These are phyloP conservation scores for Heloderma charlesbogerti DNA, from an alignment of 2,113 vertebrate genomes.

Conservation along the genomic window DNA sequence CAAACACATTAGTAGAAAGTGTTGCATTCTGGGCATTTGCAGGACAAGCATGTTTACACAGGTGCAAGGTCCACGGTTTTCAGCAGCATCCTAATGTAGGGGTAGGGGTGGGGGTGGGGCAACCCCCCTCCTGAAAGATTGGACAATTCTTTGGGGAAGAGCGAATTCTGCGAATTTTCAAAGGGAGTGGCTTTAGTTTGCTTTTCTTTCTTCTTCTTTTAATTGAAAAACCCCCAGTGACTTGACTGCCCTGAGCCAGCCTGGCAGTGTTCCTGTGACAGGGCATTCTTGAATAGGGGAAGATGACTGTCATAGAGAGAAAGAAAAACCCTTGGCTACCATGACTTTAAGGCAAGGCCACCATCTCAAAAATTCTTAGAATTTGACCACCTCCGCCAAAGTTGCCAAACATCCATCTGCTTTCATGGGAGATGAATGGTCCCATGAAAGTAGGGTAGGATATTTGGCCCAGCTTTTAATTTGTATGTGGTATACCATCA, in stretches of 20 bases:
- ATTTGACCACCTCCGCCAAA: not conserved
- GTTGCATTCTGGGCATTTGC: not conserved
- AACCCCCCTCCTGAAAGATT: not conserved
- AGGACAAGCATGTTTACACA: not conserved
- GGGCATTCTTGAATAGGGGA: not conserved
- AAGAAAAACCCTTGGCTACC: not conserved
- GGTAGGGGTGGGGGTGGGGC: not conserved
- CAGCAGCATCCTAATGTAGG: not conserved
- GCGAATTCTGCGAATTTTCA: not conserved
- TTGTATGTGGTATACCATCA: not conserved
- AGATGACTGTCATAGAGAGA: not conserved
- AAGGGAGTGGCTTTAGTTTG: not conserved
- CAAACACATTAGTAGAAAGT: not conserved
- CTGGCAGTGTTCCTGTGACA: not conserved
- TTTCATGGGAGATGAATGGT: not conserved
- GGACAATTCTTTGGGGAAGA: not conserved
- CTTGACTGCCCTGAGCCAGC: not conserved
- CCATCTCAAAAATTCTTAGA: not conserved
- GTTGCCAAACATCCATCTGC: not conserved
- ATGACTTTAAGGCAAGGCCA: not conserved
- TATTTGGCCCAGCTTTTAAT: not conserved
- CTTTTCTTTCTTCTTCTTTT: not conserved
- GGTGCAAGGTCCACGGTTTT: not conserved
- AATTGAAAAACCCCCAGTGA: not conserved
- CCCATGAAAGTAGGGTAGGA: not conserved